These are phyloP conservation scores for Meandrusa payeni DNA, from an alignment of 2,888 invertebrate species.

Conservation along the genomic window DNA sequence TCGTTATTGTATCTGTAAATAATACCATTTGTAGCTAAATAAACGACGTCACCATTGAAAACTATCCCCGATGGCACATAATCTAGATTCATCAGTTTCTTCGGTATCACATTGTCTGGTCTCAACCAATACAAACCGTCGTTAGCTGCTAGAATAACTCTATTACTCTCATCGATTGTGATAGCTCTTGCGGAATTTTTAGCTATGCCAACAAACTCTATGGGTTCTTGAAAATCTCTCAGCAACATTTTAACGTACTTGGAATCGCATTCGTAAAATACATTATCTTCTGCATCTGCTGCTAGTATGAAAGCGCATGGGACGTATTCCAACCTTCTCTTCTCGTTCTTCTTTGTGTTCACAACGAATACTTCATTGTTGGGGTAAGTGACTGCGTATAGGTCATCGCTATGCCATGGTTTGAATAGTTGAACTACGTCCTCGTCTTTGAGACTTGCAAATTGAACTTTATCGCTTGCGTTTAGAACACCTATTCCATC, in stretches of 20 bases:
- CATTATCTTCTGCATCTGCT: slow-evolving; percentile 58
- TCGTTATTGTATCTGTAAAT: slow-evolving; percentile 57
- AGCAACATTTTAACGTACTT: slow-evolving; percentile 67
- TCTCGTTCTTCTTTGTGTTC: slow-evolving; percentile 55
- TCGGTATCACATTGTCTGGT: slow-evolving; percentile 59
- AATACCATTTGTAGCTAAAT: slow-evolving; percentile 55
- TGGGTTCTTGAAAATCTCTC: slow-evolving; percentile 64
- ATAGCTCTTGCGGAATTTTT: slow-evolving; percentile 66
- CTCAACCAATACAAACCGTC: slow-evolving; percentile 63
- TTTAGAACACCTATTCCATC: slow-evolving; percentile 58
- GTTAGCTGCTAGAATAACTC: slow-evolving; percentile 59
- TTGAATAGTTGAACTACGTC: slow-evolving; percentile 69
- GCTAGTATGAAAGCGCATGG: slow-evolving; percentile 68
- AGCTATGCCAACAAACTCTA: slow-evolving; percentile 64
- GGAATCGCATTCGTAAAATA: slow-evolving; percentile 70
- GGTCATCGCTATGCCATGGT: slow-evolving; percentile 44
- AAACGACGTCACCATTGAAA: slow-evolving; percentile 50
- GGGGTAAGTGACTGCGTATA: slow-evolving; percentile 62
- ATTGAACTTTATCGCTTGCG: slow-evolving; percentile 49
- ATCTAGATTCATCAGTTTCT: slow-evolving; percentile 64
- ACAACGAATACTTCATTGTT: slow-evolving; percentile 60
- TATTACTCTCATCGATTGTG: slow-evolving; percentile 42
- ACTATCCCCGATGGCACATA: slow-evolving; percentile 59
- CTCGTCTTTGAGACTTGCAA: slow-evolving; percentile 59
- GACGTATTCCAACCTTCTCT: slow-evolving; percentile 50